Base-by-base conservation (phyloP, 2,113 vertebrate species). In the Semicossyphus pulcher region DNA sequence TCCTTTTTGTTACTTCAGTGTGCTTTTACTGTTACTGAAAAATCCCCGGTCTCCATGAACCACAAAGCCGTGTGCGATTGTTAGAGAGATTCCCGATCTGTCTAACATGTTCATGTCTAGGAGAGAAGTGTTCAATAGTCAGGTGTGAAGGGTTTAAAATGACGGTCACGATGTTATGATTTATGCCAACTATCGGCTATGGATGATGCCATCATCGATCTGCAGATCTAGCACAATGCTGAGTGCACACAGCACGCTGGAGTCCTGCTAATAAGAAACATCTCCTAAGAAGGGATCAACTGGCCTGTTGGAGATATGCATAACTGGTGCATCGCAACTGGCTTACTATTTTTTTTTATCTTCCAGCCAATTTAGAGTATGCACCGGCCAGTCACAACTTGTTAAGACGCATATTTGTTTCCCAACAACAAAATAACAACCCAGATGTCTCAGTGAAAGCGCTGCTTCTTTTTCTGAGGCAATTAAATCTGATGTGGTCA, bases 341-440 rank as follows among this genome's bases (percentile, higher is more conserved):
- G 10, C 11, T 11, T 2, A 4, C 16, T 2, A 21, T 36, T 32
- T 64, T 8, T 52, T 47, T 12, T 18, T 31, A 76, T 44, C 9
- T n/a, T n/a, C n/a, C 7, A 37, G 32, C 1, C 18, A 25, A 21
- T 37, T 73, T 67, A 47, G 47, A 61, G 26, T 16, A 21, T 59
- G 0, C 21, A 23, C 42, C 1, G 48, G n/a, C 3, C 23, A 45
- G 44, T 52, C 39, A 52, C 10, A 58, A 28, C 20, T 16, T 53
- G 37, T 32, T 16, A 21, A 18, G 26, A 14, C 34, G 4, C 39
- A 20, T 18, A 48, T 9, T 52, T 32, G 26, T 18, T 45, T 54
- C 52, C 5, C 3, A 37, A 6, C 15, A 54, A 70, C 26, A 34
- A 72, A 52, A 23, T 25, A 42, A 69, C 8, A n/a, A 64, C 48